Evolutionary conservation across 1,140 invertebrate genomes (phyloP), one percentile per base, ranked within the genome.

Genomic region (Saccostrea cuccullata): DNA sequence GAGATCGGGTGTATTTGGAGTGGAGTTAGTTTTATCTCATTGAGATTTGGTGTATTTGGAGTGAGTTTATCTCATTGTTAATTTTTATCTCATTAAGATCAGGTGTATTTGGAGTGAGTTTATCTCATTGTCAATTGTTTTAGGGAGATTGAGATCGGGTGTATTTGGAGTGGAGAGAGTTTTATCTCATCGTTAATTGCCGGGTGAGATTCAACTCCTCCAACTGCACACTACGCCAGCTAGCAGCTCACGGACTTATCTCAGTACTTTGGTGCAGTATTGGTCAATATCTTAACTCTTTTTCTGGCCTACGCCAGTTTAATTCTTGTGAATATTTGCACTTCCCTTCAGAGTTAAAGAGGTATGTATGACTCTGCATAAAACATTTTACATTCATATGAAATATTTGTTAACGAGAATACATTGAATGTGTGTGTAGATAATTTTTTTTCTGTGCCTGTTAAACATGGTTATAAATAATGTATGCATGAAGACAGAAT

Each of bases 161-260:
- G 91, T 91, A 89, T 91, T 96, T 96, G 96, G 95, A 97, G 96
- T 97, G 96, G 96, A 95, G 94, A 95, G 94, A 94, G 94, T 95
- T 94, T 94, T 95, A 95, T 97, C 96, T 97, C 96, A 96, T 96
- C 96, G 96, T 96, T 96, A 96, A 94, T 95, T 94, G 91, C 88
- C 94, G 73, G 93, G 96, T 96, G 96, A 97, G 96, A 97, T 97
- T 97, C 96, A 96, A 96, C 96, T 97, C 96, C 96, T 97, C 96
- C 96, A 97, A 96, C 96, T 97, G 96, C 96, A 96, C 90, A 90
- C 84, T 91, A 84, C 87, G 91, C 92, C 91, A 91, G 82, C 86
- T 91, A 86, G 89, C 92, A 64, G 89, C 89, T 87, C 87, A 67
- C 23, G 40, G 60, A 77, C 56, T 60, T n/a, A 20, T 6, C 17